Evolutionary conservation across 2,113 vertebrate genomes (phyloP).

Genomic region (Indri indri): DNA sequence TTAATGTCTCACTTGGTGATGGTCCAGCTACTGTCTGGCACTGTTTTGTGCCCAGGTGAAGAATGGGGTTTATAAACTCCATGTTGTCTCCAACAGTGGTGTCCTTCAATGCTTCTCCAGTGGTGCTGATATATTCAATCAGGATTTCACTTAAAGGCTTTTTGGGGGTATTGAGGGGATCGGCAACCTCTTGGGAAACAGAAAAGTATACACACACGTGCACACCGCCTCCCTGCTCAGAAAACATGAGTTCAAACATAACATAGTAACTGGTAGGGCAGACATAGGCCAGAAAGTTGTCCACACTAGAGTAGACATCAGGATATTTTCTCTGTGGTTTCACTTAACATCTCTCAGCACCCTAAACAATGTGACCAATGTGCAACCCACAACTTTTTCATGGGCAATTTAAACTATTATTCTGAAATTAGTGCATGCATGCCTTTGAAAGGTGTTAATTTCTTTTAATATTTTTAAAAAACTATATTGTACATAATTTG

Average conservation of each 20-base stretch:
- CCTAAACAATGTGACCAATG: background rate
- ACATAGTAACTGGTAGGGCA: background rate
- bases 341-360: background rate
- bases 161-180: accelerated
- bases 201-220: background rate
- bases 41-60: background rate
- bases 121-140: background rate
- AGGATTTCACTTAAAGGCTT: background rate
- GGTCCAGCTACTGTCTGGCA: background rate
- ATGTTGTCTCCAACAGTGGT: background rate
- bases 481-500: background rate
- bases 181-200: conserved; percentile 20
- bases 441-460: background rate
- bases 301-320: background rate
- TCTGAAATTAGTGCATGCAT: background rate
- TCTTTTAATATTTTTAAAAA: background rate
- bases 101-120: background rate
- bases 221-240: accelerated
- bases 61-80: background rate
- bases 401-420: conserved; percentile 9
- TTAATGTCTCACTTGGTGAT: background rate
- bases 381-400: background rate
- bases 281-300: background rate
- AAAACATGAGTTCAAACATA: conserved; percentile 17
- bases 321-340: background rate